Evolutionary conservation across 2,888 invertebrate genomes (phyloP).

Genomic region (Nemurella pictetii): DNA sequence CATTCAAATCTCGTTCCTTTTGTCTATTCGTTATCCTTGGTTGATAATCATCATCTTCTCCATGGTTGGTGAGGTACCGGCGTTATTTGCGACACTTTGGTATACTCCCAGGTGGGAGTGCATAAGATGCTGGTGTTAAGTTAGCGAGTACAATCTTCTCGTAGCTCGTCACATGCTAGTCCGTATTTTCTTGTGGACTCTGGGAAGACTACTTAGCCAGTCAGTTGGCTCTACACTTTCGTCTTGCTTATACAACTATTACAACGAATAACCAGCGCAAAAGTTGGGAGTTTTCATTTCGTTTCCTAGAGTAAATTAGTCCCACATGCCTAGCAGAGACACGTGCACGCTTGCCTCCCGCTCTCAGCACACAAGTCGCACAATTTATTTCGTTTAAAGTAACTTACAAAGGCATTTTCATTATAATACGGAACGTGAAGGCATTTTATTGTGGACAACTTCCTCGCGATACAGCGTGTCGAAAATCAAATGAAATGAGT

Average conservation of each 20-base stretch:
- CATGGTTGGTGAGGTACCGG: background rate
- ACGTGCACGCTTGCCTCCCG: background rate
- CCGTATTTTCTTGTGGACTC: background rate
- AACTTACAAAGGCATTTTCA: background rate
- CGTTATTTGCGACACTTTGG: background rate
- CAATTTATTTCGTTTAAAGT: background rate
- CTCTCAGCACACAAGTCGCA: background rate
- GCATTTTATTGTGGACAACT: background rate
- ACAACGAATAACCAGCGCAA: background rate
- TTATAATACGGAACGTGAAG: background rate
- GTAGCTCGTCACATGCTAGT: background rate
- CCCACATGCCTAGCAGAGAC: background rate
- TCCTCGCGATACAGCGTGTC: background rate
- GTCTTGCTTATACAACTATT: background rate
- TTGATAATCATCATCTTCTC: conserved; percentile 2
- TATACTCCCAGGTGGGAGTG: background rate
- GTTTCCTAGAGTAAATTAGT: conserved; percentile 10
- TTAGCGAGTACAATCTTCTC: background rate
- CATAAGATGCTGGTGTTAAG: background rate
- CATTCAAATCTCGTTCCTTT: conserved; percentile 4
- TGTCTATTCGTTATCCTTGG: conserved; percentile 6
- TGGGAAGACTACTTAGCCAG: background rate
- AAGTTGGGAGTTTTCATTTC: conserved; percentile 20
- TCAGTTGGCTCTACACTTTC: background rate
- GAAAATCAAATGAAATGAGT: background rate